Evolutionary conservation across 92 coral and sea anemone species (phyloP), one percentile per base, ranked within the genome.

Genomic region (Palythoa heliodiscus): DNA sequence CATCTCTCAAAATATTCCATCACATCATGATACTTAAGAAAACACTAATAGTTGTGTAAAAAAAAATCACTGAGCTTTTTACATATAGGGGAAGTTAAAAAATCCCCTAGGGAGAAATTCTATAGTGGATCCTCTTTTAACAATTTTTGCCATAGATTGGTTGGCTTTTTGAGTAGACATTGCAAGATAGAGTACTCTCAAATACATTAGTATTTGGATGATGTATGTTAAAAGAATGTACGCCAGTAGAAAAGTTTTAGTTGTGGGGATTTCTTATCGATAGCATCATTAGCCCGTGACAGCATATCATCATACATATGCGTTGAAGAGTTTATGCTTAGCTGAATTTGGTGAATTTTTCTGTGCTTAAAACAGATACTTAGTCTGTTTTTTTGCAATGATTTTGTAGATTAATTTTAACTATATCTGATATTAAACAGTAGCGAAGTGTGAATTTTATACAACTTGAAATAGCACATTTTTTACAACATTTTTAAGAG

Each of bases 261-360:
- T 38, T 8, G 17, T 53, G 80, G 66, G 38, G 80, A 75, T 22
- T 75, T 53, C 80, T 53, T 24, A 39, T 6, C 1, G 5, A 24
- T 12, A 48, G 11, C 24, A 13, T 15, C 17, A 52, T 17, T 37
- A 29, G 11, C 40, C 22, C 16, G 11, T 29, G 29, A 7, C 16
- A 60, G 23, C 15, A 22, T 19, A 5, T 16, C 9, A 40, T n/a
- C 20, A 61, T 63, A 15, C 22, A 40, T 50, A 52, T 47, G 40
- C 60, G 40, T 48, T 64, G 63, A 61, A 58, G 70, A 78, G 38
- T 78, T 78, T 15, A 58, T 52, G 54, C 69, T 55, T 37, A 5
- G 66, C 0, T 14, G n/a, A 76, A 11, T 16, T 35, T 22, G 1
- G 5, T 17, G 22, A 43, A 43, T 7, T 43, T 43, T 8, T 43